These are phyloP conservation scores for Charaxes varanes DNA, from an alignment of 1,140 invertebrate species.

Conservation along the genomic window DNA sequence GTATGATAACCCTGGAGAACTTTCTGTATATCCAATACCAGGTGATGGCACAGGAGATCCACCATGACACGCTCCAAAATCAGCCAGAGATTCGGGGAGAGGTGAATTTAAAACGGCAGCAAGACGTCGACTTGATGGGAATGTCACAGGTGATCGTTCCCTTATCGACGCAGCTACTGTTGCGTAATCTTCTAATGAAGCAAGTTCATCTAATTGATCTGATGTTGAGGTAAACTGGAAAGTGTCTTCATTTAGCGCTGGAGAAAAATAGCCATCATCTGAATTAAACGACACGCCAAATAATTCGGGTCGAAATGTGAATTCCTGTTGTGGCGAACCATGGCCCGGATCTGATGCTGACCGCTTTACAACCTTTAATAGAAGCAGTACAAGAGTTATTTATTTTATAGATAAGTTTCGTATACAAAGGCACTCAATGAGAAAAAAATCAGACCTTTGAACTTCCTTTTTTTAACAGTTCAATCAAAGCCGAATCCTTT, in stretches of 20 bases:
- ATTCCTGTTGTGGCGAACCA: slow-evolving; percentile 71
- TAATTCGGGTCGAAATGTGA: slow-evolving; percentile 75
- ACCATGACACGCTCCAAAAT: slow-evolving; percentile 84
- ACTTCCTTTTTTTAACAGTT: slow-evolving; percentile 77
- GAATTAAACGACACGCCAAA: slow-evolving; percentile 79
- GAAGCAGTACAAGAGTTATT: slow-evolving; percentile 4
- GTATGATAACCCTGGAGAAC: slow-evolving; percentile 57
- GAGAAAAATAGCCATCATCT: slow-evolving; percentile 83
- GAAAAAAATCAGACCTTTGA: slow-evolving; percentile 75
- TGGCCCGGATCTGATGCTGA: slow-evolving; percentile 80
- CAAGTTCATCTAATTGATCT: slow-evolving; percentile 81
- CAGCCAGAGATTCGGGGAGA: slow-evolving; percentile 84
- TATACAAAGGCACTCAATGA: background rate
- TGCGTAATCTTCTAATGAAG: slow-evolving; percentile 79
- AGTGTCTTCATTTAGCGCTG: slow-evolving; percentile 84
- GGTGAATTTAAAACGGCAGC: slow-evolving; percentile 84
- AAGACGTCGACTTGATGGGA: slow-evolving; percentile 81
- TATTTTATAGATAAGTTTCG: background rate
- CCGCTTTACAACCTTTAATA: slow-evolving; percentile 63
- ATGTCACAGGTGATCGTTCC: slow-evolving; percentile 76
- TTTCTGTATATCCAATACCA: slow-evolving; percentile 52
- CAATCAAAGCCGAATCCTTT: slow-evolving; percentile 76
- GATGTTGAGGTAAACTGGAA: slow-evolving; percentile 82
- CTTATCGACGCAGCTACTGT: slow-evolving; percentile 71
- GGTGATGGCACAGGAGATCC: slow-evolving; percentile 72